A percentile compares a stretch with the other conserved stretches of the same genome.
Conservation (phyloP, 2,113 vertebrate genomes). For the Gallinago media region DNA sequence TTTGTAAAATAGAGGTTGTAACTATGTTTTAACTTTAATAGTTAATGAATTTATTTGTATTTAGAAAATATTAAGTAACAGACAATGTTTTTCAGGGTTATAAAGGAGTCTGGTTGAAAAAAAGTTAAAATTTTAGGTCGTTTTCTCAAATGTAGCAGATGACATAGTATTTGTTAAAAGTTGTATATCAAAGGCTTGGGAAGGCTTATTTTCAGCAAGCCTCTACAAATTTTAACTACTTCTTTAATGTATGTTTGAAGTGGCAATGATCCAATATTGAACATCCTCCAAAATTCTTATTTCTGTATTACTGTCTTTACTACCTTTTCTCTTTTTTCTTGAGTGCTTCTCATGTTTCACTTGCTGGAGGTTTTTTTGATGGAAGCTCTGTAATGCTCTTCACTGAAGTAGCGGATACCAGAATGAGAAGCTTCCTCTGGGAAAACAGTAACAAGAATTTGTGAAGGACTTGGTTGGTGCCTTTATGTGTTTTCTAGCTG, state of each 20-base stretch:
- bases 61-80: background rate
- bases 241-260: background rate
- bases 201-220: background rate
- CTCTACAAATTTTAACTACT: background rate
- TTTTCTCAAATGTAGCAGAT: background rate
- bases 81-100: background rate
- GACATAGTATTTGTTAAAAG: background rate
- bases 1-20: background rate
- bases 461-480: background rate
- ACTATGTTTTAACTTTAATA: background rate
- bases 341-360: background rate
- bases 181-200: background rate
- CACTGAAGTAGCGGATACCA: background rate
- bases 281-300: background rate
- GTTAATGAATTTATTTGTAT: background rate
- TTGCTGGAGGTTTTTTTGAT: background rate
- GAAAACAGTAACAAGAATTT: background rate
- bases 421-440: background rate
- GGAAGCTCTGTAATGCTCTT: background rate
- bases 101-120: background rate
- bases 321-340: background rate
- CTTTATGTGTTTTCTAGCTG: background rate
- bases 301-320: background rate
- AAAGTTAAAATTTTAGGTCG: background rate
- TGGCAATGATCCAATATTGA: background rate